phyloP scores from a whole-genome alignment of 2,797 vertebrate genomes.

The Gallirallus australis region DNA sequence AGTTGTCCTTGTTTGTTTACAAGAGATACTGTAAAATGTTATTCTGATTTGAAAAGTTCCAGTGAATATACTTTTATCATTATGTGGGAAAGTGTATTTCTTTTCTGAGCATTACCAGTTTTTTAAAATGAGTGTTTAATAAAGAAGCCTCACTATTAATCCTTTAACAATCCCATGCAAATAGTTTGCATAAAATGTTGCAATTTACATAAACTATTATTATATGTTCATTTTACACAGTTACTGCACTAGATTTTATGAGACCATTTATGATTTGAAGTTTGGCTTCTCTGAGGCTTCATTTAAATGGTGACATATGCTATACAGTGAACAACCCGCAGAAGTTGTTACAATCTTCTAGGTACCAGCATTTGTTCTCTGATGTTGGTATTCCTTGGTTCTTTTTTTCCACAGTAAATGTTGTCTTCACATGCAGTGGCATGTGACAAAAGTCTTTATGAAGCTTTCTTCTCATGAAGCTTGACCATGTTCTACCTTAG shows the following conservation, averaged over 20 bases:
- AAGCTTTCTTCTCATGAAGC: not conserved
- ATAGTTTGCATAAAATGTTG: conserved; percentile 22
- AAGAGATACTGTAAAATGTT: not conserved
- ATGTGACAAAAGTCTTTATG: not conserved
- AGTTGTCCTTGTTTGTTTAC: not conserved
- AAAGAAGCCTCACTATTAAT: conserved; percentile 34
- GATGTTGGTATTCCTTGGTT: not conserved
- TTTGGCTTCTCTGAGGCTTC: conserved; percentile 32
- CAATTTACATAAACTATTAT: conserved; percentile 37
- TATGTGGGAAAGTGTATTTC: not conserved
- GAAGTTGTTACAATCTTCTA: not conserved
- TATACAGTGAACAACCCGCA: not conserved
- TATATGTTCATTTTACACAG: conserved; percentile 27
- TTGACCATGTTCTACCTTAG: not conserved
- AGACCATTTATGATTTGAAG: conserved; percentile 17
- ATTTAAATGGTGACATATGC: conserved; percentile 7
- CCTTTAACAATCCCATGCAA: conserved; percentile 28
- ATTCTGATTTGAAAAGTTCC: not conserved
- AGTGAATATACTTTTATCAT: not conserved
- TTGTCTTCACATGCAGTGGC: not conserved
- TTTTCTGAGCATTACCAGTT: not conserved
- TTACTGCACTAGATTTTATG: conserved; percentile 37
- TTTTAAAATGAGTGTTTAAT: conserved; percentile 33
- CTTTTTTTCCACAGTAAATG: not conserved
- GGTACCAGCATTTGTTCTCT: not conserved